phyloP scores from a whole-genome alignment of 2,797 vertebrate genomes.

The Lepilemur septentrionalis region DNA sequence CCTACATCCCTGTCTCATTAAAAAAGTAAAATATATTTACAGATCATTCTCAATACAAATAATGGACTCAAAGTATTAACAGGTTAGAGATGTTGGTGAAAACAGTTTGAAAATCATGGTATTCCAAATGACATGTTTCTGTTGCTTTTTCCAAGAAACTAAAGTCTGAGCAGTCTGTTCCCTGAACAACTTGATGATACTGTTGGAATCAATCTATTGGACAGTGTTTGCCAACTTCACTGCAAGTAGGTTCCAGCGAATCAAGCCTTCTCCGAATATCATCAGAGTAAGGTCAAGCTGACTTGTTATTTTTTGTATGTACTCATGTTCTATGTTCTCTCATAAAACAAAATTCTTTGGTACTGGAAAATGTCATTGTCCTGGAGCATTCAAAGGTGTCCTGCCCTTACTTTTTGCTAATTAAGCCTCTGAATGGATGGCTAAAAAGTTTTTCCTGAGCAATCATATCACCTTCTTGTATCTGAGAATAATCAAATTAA shows the following conservation, averaged over 20 bases:
- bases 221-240: not conserved
- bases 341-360: constrained; percentile 6
- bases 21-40: not conserved
- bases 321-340: constrained; percentile 34
- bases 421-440: not conserved
- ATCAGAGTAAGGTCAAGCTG: constrained; percentile 41
- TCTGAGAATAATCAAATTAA: not conserved
- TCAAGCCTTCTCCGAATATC: not conserved
- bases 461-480: not conserved
- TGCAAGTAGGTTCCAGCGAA: not conserved
- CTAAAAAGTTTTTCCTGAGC: not conserved
- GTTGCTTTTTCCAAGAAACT: not conserved
- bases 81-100: not conserved
- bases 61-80: not conserved
- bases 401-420: not conserved
- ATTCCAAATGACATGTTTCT: not conserved
- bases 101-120: not conserved
- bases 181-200: not conserved
- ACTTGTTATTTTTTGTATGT: not conserved
- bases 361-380: not conserved
- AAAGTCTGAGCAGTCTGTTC: not conserved
- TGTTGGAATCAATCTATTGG: not conserved
- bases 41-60: not conserved
- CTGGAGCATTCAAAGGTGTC: not conserved
- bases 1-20: not conserved